Conservation (phyloP, 2,888 invertebrate species). For the Drosophila percnosoma region DNA sequence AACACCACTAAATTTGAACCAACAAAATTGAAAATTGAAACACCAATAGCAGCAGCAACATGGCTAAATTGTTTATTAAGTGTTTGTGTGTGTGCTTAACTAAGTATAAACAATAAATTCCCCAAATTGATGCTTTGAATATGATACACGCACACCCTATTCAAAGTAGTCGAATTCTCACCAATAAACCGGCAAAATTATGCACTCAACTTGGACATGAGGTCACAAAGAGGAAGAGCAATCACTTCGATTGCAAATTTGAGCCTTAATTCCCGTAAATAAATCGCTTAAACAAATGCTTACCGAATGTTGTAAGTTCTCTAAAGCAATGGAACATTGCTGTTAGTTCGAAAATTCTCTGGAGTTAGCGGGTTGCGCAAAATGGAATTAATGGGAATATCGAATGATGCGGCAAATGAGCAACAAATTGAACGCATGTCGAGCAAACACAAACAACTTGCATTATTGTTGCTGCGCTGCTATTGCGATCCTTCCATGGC, state of each 20-base stretch:
- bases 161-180: conserved; percentile 7
- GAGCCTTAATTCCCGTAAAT: conserved; percentile 59
- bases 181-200: conserved; percentile 25
- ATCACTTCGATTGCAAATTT: conserved; percentile 66
- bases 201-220: conserved; percentile 8
- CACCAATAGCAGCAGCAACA: conserved; percentile 20
- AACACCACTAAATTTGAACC: conserved; percentile 61
- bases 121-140: conserved; percentile 56
- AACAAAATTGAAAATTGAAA: conserved; percentile 20
- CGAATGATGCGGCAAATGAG: conserved; percentile 78
- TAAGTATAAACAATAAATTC: conserved; percentile 70
- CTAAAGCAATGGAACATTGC: not conserved
- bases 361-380: conserved; percentile 39
- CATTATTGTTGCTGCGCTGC: conserved; percentile 38
- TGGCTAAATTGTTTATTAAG: conserved; percentile 72
- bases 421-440: conserved; percentile 58
- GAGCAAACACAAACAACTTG: conserved; percentile 45
- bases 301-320: conserved; percentile 48
- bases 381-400: conserved; percentile 59
- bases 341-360: conserved; percentile 35
- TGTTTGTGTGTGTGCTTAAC: conserved; percentile 57
- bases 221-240: conserved; percentile 41
- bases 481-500: conserved; percentile 52
- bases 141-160: conserved; percentile 47
- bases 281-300: conserved; percentile 54